Conservation (phyloP, 2,888 invertebrate genomes). For the Luperina testacea region DNA sequence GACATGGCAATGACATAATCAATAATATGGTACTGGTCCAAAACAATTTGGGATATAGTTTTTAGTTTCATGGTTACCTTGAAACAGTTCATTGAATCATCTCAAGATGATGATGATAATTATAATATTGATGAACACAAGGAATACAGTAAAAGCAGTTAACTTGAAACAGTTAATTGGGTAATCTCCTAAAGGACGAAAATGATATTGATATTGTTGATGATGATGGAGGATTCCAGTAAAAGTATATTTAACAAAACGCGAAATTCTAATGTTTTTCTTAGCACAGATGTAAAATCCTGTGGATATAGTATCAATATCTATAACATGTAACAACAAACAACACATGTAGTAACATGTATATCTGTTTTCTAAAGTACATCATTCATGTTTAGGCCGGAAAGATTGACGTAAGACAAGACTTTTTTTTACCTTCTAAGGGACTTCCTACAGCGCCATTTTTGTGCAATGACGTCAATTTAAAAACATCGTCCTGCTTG, state of each 20-base stretch:
- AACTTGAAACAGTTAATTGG: background rate
- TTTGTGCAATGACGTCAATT: slow-evolving; percentile 39
- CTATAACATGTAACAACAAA: no score
- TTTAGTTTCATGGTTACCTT: background rate
- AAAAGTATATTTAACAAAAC: background rate
- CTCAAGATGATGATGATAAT: background rate
- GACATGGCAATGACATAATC: slow-evolving; percentile 35
- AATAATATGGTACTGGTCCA: slow-evolving; percentile 27
- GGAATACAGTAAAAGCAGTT: background rate
- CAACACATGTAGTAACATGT: background rate
- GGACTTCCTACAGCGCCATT: slow-evolving; percentile 26
- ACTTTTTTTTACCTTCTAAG: slow-evolving; percentile 11
- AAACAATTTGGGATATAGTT: background rate
- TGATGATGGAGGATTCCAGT: background rate
- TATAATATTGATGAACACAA: background rate
- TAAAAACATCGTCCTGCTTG: slow-evolving; percentile 30
- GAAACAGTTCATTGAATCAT: background rate
- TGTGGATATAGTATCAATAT: background rate
- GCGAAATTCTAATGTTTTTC: background rate
- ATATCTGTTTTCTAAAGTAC: background rate
- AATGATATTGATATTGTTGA: background rate
- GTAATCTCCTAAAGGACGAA: background rate
- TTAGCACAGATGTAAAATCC: background rate
- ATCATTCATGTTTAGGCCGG: slow-evolving; percentile 9
- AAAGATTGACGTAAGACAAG: background rate